Conservation (phyloP, 2,888 invertebrate species). For the Apodemia zela region DNA sequence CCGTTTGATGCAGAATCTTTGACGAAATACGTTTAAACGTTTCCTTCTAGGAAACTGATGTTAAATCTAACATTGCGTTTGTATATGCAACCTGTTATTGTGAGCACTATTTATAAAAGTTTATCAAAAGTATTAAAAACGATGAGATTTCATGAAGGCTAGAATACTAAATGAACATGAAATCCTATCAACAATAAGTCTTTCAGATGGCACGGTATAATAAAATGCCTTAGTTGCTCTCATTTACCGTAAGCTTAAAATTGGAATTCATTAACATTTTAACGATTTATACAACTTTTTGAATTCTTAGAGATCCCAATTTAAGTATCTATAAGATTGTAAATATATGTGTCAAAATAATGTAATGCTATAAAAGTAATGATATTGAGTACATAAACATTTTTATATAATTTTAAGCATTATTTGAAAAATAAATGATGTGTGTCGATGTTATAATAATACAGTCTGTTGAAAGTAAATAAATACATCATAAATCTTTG, state of each 20-base stretch:
- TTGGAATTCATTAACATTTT: slow-evolving; percentile 72
- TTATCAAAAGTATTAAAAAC: slow-evolving; percentile 52
- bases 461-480: slow-evolving; percentile 63
- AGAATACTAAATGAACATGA: slow-evolving; percentile 79
- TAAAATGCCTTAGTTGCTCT: slow-evolving; percentile 73
- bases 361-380: slow-evolving; percentile 49
- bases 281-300: slow-evolving; percentile 72
- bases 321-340: slow-evolving; percentile 62
- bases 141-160: slow-evolving; percentile 78
- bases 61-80: slow-evolving; percentile 49
- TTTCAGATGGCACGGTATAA: slow-evolving; percentile 76
- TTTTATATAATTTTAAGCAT: slow-evolving; percentile 44
- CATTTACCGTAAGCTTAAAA: slow-evolving; percentile 61
- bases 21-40: not conserved
- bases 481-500: slow-evolving; percentile 70
- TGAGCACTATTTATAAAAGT: slow-evolving; percentile 36
- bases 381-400: slow-evolving; percentile 33
- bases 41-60: not conserved
- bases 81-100: slow-evolving; percentile 21
- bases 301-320: slow-evolving; percentile 60
- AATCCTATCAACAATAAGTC: slow-evolving; percentile 78
- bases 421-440: slow-evolving; percentile 32
- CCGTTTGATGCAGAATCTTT: slow-evolving; percentile 22
- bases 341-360: slow-evolving; percentile 49
- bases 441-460: slow-evolving; percentile 27